Conservation (phyloP, 2,113 vertebrate genomes). For the Phrynosoma platyrhinos region DNA sequence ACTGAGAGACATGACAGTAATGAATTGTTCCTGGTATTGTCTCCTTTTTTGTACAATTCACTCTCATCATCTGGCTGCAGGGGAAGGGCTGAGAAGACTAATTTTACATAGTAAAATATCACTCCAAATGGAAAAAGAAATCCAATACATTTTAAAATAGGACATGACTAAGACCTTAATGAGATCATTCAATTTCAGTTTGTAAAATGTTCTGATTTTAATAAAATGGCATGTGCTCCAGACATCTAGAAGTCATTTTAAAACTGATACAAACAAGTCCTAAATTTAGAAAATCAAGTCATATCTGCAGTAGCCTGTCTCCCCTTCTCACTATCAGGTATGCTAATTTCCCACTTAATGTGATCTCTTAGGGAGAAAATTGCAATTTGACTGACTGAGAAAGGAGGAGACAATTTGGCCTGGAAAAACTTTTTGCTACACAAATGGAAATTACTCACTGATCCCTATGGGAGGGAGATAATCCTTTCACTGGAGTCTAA, state of each 20-base stretch:
- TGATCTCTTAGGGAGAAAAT: conserved; percentile 54
- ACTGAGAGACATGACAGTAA: background rate
- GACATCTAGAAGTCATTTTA: conserved; percentile 62
- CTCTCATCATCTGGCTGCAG: background rate
- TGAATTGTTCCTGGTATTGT: conserved; percentile 12
- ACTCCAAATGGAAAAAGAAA: conserved; percentile 32
- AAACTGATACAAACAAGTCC: conserved; percentile 61
- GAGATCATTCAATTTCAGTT: conserved; percentile 46
- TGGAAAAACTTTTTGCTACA: conserved; percentile 34
- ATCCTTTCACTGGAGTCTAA: background rate
- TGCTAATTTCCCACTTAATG: conserved; percentile 65
- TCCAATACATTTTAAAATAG: conserved; percentile 31
- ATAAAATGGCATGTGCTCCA: background rate
- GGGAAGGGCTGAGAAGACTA: background rate
- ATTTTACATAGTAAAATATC: background rate
- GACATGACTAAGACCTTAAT: conserved; percentile 61
- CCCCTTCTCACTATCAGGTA: conserved; percentile 44
- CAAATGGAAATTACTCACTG: conserved; percentile 31
- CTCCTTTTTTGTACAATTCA: background rate
- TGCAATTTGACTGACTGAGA: conserved; percentile 62
- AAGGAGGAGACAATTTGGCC: conserved; percentile 39
- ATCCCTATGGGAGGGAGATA: conserved; percentile 26
- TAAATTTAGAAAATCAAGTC: conserved; percentile 67
- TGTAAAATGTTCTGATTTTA: conserved; percentile 22
- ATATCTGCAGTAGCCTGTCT: conserved; percentile 67